A percentile compares a stretch with the other conserved stretches of the same genome.
These are phyloP conservation scores for Nyctalus aviator DNA, from an alignment of 2,797 vertebrate genomes.

Conservation along the genomic window DNA sequence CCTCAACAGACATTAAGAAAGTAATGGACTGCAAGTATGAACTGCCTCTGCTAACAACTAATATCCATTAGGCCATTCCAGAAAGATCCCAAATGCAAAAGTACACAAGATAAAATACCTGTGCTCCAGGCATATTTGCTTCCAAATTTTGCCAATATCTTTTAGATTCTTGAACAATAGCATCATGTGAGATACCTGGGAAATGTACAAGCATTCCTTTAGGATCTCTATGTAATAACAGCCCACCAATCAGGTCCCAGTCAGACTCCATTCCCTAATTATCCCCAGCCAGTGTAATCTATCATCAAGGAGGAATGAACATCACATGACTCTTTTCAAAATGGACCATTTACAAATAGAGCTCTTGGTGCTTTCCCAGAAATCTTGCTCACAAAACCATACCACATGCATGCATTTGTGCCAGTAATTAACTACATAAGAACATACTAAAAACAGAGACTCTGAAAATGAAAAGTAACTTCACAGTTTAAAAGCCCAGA, in stretches of 20 bases:
- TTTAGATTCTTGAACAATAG: constrained; percentile 94
- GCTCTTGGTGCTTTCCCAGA: background rate
- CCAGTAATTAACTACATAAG: background rate
- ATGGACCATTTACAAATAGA: background rate
- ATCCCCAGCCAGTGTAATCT: background rate
- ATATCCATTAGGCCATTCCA: background rate
- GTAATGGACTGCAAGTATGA: background rate
- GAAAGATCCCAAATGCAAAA: background rate
- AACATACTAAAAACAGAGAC: background rate
- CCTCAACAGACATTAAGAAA: background rate
- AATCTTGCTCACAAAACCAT: background rate
- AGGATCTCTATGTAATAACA: background rate
- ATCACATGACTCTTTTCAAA: background rate
- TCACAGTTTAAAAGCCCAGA: background rate
- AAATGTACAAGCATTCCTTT: constrained; percentile 27
- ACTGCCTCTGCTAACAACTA: background rate
- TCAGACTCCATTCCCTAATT: background rate
- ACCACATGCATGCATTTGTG: background rate
- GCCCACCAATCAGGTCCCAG: background rate
- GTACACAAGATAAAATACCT: constrained; percentile 87
- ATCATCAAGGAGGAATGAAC: background rate
- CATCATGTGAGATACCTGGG: constrained; percentile 94
- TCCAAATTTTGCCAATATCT: constrained; percentile 93
- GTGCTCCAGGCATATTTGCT: constrained; percentile 88
- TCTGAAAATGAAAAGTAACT: background rate